A percentile compares a stretch with the other conserved stretches of the same genome.
Evolutionary conservation across 2,888 invertebrate species (phyloP).

Genomic region (Apodemia zela): DNA sequence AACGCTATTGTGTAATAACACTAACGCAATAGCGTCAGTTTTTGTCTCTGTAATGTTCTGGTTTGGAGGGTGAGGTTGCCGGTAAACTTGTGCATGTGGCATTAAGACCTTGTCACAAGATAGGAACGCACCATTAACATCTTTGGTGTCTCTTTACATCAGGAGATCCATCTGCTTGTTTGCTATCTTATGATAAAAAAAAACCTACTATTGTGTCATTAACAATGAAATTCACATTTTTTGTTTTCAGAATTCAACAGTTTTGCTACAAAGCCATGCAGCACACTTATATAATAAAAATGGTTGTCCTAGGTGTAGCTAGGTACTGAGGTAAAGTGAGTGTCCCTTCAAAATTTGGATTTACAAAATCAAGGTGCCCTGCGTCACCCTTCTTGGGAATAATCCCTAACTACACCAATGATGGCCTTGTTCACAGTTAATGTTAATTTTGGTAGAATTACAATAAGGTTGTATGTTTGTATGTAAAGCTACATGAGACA

Average conservation of each 20-base stretch:
- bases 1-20: too few relatives aligned
- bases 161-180: too few relatives aligned
- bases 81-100: too few relatives aligned
- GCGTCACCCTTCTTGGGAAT: background rate
- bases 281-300: background rate
- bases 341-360: background rate
- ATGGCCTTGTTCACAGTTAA: background rate
- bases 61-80: too few relatives aligned
- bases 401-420: background rate
- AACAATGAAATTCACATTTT: background rate
- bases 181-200: too few relatives aligned
- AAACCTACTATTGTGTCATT: too few relatives aligned
- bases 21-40: too few relatives aligned
- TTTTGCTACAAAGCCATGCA: constrained; percentile 7
- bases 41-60: too few relatives aligned
- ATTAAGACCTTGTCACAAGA: too few relatives aligned
- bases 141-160: too few relatives aligned
- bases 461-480: background rate
- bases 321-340: background rate
- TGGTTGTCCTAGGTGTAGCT: constrained; percentile 5
- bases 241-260: constrained; percentile 3
- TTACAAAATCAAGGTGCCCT: background rate
- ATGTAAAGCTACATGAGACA: background rate
- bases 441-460: background rate
- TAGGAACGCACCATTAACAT: too few relatives aligned